Evolutionary conservation across 2,888 invertebrate genomes (phyloP), one percentile per base, ranked within the genome.

Genomic region (Melipona bicolor): DNA sequence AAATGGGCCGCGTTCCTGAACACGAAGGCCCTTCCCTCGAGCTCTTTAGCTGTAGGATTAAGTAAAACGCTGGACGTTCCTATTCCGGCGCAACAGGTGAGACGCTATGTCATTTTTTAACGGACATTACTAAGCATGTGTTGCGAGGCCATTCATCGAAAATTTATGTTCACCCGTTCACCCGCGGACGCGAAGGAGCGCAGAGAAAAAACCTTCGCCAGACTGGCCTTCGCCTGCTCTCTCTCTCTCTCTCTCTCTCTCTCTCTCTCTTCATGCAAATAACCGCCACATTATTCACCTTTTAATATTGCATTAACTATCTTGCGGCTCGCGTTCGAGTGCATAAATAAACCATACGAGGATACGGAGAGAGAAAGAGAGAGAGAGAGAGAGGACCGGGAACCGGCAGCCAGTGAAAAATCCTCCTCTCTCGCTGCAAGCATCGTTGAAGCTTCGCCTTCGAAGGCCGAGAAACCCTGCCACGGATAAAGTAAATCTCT

Each of bases 21-120:
- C 84, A 82, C 83, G 87, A 85, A 81, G 84, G 87, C 84, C 9
- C 84, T 88, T 87, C 90, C 77, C 73, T 36, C 72, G 82, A 80
- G 84, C 87, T 89, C 87, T 91, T 87, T 87, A 86, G 84, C 86
- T 79, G 86, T 78, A 79, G 89, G 89, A 89, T 92, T 90, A 87
- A 90, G 90, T 87, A 87, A 90, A 92, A 90, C 82, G 81, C 84
- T 86, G 87, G 90, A 86, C 87, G 89, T 87, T 88, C 86, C 87
- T 89, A 87, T 92, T 89, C 83, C 56, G 81, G 88, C 75, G 92
- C 92, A 92, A 92, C 92, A 92, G 92, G 92, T 92, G 91, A 90
- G 84, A 79, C 87, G 84, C 82, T 85, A 81, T 84, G 89, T 91
- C 88, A 92, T 91, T 92, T 92, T 92, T 91, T 89, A 89, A 84